phyloP scores from a whole-genome alignment of 2,888 invertebrate species.

The Pyrocoelia pectoralis region DNA sequence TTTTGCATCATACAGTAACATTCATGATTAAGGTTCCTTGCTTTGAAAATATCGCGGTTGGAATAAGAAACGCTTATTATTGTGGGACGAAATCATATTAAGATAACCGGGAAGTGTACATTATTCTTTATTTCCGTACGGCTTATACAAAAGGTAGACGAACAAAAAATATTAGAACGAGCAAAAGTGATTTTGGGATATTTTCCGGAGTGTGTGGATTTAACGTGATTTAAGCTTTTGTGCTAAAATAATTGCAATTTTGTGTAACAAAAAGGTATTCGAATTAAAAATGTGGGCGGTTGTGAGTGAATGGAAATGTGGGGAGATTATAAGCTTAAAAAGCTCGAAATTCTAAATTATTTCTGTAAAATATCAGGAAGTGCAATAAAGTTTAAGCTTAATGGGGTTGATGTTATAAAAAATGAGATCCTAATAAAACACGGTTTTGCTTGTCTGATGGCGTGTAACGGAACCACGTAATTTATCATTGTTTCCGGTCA shows the following conservation, averaged over 20 bases:
- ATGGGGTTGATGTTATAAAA: conserved; percentile 2
- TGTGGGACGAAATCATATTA: not conserved
- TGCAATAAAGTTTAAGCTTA: not conserved
- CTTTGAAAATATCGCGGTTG: not conserved
- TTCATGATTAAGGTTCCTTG: not conserved
- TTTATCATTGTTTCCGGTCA: conserved; percentile 32
- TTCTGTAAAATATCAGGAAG: not conserved
- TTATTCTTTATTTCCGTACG: not conserved
- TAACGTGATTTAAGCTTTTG: conserved; percentile 5
- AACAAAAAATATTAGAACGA: conserved; percentile 1
- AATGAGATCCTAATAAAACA: conserved; percentile 19
- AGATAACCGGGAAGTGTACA: not conserved
- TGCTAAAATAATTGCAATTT: conserved; percentile 10
- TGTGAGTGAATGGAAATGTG: too few relatives aligned
- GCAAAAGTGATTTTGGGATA: conserved; percentile 1
- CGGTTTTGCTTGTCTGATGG: conserved; percentile 21
- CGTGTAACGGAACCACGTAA: conserved; percentile 29
- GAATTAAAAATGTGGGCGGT: not conserved
- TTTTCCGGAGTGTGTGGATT: conserved; percentile 6
- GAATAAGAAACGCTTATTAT: not conserved
- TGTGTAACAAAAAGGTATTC: conserved; percentile 2
- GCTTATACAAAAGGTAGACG: not conserved
- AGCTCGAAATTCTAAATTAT: too few relatives aligned
- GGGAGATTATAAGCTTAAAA: not conserved
- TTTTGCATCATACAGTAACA: not conserved